Base-by-base conservation (phyloP, 1,140 invertebrate genomes). In the Lordiphosa mommai region DNA sequence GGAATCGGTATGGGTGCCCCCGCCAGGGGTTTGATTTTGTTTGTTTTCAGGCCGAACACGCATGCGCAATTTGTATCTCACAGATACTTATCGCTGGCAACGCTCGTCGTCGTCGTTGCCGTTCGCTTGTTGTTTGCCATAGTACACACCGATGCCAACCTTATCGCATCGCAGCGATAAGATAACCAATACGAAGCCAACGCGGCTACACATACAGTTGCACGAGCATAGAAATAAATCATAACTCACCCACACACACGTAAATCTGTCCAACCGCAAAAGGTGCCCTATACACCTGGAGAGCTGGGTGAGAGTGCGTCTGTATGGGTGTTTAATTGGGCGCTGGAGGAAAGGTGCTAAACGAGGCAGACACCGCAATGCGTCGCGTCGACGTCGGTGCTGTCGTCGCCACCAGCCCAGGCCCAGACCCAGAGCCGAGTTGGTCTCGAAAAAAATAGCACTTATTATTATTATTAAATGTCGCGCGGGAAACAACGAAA, bases 21-120 rank as follows among this genome's bases (percentile, higher is more conserved):
- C n/a, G 43, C 1, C 12, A 30, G 8, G 37, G 20, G 43, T 30
- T 60, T 33, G 13, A 29, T 52, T 36, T 27, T 44, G 38, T 32
- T 50, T 41, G 30, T 49, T 33, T 32, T 44, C 32, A 44, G 55
- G 46, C 60, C 53, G 58, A 66, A 67, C 74, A 77, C 74, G 76
- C 76, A 85, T 84, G 84, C 84, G 84, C 85, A 87, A 88, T 86
- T 74, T 72, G 72, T 86, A 72, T 67, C 68, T 82, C 67, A 77
- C 57, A 71, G 72, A 87, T 71, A 77, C 68, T 87, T 87, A 88
- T 88, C 84, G 79, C 58, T 32, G 17, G 43, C 41, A 52, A 12
- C 27, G 30, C 20, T 20, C 29, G 30, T 30, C 33, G 27, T 29
- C 34, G 49, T 20, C 33, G 53, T 58, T 44, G 50, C 50, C 41